Base-by-base conservation (phyloP, 2,888 invertebrate species). In the Omphaloscelis lunosa region DNA sequence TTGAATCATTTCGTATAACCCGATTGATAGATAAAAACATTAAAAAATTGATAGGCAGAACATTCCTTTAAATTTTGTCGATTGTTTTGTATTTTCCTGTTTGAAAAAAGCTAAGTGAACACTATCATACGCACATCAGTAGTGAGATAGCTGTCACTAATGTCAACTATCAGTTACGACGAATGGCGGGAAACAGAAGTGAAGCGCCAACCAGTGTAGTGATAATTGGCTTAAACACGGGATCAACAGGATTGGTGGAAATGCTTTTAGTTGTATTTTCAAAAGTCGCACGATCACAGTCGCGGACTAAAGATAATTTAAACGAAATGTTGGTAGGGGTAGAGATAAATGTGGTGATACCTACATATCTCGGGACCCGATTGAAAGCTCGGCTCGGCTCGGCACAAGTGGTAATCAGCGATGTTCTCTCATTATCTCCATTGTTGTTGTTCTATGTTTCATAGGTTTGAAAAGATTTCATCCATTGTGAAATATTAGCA, bases 381-480 rank as follows among this genome's bases (percentile, higher is more conserved):
- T 77, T 39, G 34, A 69, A 77, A 70, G 29, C 56, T 56, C n/a
- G 23, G 8, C n/a, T 63, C 15, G 41, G 41, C 11, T 41, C 20
- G 23, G 17, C 15, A 68, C 53, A 62, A 45, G 20, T 15, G 29
- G 34, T 63, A 58, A 74, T 62, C 74, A 70, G 66, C 23, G 20
- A 70, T 70, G 48, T 58, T 34, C 39, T 41, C 27, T 53, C 59
- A 75, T 80, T 74, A 67, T 23, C 12, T 41, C 56, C 48, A 39
- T 67, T 80, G 66, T 70, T 75, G 17, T 39, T 71, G n/a, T n/a
- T n/a, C 1, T 20, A 45, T 72, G 41, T 69, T 82, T 48, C 34
- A 71, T n/a, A 34, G 41, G 48, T 80, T 61, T 66, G 39, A 53
- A 73, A 66, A 74, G 66, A 23, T 65, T 63, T 77, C 6, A 56